Evolutionary conservation across 2,113 vertebrate genomes (phyloP).

Genomic region (Nanorana parkeri): DNA sequence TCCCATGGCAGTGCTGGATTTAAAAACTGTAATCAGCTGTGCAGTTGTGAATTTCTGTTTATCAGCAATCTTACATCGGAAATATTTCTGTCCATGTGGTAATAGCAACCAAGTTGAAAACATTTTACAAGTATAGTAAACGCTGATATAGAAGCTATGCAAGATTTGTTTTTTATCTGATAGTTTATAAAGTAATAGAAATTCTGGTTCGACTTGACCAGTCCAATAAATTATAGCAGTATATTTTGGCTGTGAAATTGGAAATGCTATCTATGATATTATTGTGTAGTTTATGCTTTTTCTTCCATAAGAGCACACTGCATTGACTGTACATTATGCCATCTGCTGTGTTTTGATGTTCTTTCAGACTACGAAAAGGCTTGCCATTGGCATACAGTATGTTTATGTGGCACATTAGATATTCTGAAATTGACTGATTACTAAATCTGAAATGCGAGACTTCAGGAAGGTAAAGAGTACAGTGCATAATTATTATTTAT

Average conservation of each 20-base stretch:
- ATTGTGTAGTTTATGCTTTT: conserved; percentile 34
- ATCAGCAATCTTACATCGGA: conserved; percentile 32
- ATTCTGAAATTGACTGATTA: too few relatives aligned
- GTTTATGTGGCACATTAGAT: too few relatives aligned
- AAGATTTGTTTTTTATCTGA: conserved; percentile 45
- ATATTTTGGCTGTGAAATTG: conserved; percentile 40
- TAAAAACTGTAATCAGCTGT: conserved; percentile 18
- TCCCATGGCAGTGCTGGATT: conserved; percentile 13
- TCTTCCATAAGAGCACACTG: neutral
- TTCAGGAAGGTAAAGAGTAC: too few relatives aligned
- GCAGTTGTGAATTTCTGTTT: conserved; percentile 13
- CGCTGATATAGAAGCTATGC: conserved; percentile 37
- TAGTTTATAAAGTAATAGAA: conserved; percentile 48
- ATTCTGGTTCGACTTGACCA: conserved; percentile 30
- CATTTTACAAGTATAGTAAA: conserved; percentile 33
- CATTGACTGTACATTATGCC: neutral
- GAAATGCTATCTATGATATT: conserved; percentile 40
- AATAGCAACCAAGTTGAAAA: conserved; percentile 27
- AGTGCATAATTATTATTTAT: too few relatives aligned
- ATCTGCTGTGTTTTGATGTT: neutral
- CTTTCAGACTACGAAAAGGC: neutral
- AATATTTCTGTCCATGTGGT: conserved; percentile 26
- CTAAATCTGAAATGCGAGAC: too few relatives aligned
- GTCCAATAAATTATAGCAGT: conserved; percentile 31
- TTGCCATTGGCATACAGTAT: too few relatives aligned